Evolutionary conservation across 2,888 invertebrate species (phyloP).

Genomic region (Pasiphila rectangulata): DNA sequence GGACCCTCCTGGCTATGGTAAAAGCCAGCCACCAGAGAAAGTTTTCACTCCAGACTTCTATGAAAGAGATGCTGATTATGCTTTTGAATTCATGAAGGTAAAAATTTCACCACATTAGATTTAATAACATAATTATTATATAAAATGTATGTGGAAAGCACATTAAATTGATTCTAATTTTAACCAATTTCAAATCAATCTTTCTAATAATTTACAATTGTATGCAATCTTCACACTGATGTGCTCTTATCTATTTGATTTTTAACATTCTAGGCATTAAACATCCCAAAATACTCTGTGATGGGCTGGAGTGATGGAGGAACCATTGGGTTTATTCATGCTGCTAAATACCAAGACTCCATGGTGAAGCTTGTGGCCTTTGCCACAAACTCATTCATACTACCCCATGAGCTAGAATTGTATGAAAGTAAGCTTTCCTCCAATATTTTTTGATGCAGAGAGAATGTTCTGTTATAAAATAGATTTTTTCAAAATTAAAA

Average conservation of each 20-base stretch:
- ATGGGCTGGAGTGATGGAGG: slow-evolving; percentile 96
- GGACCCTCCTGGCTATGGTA: slow-evolving; percentile 95
- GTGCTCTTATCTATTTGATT: neutral
- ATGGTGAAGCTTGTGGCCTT: slow-evolving; percentile 88
- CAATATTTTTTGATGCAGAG: neutral
- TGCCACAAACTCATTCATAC: slow-evolving; percentile 89
- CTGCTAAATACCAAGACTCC: slow-evolving; percentile 84
- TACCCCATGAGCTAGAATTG: slow-evolving; percentile 81
- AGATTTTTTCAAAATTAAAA: too few relatives aligned
- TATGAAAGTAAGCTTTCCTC: slow-evolving; percentile 45
- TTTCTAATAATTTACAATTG: too few relatives aligned
- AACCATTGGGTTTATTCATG: slow-evolving; percentile 87
- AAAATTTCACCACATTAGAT: too few relatives aligned
- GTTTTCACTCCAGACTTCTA: slow-evolving; percentile 86
- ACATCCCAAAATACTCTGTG: slow-evolving; percentile 85
- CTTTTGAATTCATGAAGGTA: slow-evolving; percentile 86
- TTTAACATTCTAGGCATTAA: slow-evolving; percentile 74
- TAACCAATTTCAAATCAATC: too few relatives aligned
- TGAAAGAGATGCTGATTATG: slow-evolving; percentile 86
- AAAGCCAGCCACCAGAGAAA: slow-evolving; percentile 88
- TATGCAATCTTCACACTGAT: too few relatives aligned
- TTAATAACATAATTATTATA: too few relatives aligned
- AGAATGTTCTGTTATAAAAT: too few relatives aligned
- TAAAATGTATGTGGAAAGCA: too few relatives aligned
- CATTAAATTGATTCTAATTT: too few relatives aligned